phyloP scores from a whole-genome alignment of 2,113 vertebrate species.

The Neofelis nebulosa region DNA sequence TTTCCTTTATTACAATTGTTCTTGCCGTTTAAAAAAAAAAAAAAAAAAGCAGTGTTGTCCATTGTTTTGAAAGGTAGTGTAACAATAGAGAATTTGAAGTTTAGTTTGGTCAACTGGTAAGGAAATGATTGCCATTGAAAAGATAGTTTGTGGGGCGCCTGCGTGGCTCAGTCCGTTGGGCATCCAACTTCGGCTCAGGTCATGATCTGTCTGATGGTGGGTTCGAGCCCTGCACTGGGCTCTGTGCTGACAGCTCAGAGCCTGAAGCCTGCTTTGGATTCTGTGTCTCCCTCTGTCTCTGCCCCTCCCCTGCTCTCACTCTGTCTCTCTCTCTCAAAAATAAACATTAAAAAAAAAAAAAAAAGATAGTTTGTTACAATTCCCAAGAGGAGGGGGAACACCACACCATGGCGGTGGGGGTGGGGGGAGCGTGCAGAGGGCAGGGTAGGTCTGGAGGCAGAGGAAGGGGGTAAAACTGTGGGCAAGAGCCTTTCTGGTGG shows the following conservation, averaged over 20 bases:
- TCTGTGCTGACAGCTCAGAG: no score
- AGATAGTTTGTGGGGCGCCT: no score
- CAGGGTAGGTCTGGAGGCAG: neutral
- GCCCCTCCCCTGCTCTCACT: no score
- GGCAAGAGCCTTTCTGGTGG: no score
- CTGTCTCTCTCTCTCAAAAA: no score
- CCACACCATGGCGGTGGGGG: no score
- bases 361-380: neutral
- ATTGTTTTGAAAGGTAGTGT: neutral
- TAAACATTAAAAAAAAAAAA: neutral
- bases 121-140: neutral
- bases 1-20: neutral
- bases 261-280: no score
- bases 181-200: no score
- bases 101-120: neutral
- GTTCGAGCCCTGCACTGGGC: no score
- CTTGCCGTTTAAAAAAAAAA: neutral
- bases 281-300: no score
- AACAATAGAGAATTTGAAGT: neutral
- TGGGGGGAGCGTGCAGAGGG: rapidly evolving
- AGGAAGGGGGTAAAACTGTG: neutral
- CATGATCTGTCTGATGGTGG: no score
- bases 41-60: neutral
- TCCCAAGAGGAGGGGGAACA: neutral
- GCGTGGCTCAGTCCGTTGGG: no score